phyloP scores from a whole-genome alignment of 2,797 vertebrate genomes.

The Eutrigla gurnardus region DNA sequence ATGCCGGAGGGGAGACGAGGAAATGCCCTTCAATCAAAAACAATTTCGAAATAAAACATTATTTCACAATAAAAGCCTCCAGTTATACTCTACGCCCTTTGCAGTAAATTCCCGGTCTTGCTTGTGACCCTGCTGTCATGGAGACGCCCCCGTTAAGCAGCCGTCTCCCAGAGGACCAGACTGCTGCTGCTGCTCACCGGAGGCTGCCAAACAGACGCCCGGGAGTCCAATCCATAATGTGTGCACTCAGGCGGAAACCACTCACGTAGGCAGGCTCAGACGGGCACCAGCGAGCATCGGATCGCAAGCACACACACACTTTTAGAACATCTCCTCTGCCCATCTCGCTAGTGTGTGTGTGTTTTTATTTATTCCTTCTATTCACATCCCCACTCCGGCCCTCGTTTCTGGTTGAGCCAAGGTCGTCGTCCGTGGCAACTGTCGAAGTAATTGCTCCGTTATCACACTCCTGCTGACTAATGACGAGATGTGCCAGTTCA shows the following conservation, averaged over 20 bases:
- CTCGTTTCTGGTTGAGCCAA: constrained; percentile 56
- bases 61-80: constrained; percentile 27
- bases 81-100: neutral
- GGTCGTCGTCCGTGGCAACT: constrained; percentile 56
- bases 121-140: constrained; percentile 31
- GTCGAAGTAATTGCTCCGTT: constrained; percentile 57
- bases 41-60: neutral
- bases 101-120: constrained; percentile 18
- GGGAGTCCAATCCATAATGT: constrained; percentile 53
- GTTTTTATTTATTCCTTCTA: constrained; percentile 4
- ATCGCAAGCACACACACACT: constrained; percentile 6
- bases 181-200: constrained; percentile 46
- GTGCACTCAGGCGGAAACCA: constrained; percentile 64
- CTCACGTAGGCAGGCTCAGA: constrained; percentile 46
- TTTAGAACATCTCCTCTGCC: neutral
- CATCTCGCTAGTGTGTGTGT: neutral
- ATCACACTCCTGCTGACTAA: constrained; percentile 62
- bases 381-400: constrained; percentile 1
- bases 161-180: constrained; percentile 41
- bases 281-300: constrained; percentile 32
- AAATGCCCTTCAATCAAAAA: constrained; percentile 5
- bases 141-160: constrained; percentile 27
- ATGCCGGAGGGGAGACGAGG: neutral
- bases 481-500: constrained; percentile 50
- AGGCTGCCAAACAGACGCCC: constrained; percentile 53